Evolutionary conservation across 2,113 vertebrate genomes (phyloP).

Genomic region (Emberiza fucata): DNA sequence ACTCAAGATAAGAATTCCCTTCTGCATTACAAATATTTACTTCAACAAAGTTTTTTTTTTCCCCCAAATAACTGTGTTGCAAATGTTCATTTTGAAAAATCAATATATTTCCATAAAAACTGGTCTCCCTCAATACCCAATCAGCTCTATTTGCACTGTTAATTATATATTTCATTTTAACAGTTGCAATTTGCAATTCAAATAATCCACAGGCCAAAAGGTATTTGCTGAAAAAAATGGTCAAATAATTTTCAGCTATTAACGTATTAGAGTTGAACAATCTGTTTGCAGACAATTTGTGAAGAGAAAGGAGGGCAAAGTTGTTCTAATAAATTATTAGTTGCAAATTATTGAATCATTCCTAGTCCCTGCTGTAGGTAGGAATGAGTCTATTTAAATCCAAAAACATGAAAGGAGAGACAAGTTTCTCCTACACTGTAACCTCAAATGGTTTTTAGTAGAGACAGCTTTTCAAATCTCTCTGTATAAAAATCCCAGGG

Average conservation of each 20-base stretch:
- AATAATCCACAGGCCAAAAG: constrained; percentile 27
- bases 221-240: constrained; percentile 10
- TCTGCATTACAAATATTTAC: background rate
- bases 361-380: background rate
- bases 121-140: background rate
- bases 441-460: background rate
- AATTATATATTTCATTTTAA: constrained; percentile 35
- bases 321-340: constrained; percentile 42
- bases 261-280: background rate
- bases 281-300: constrained; percentile 45
- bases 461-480: background rate
- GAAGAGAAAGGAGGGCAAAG: constrained; percentile 28
- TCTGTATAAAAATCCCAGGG: background rate
- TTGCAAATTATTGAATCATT: background rate
- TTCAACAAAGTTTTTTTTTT: background rate
- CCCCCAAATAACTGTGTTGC: background rate
- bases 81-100: background rate
- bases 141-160: constrained; percentile 1
- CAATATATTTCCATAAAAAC: background rate
- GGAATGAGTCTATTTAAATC: background rate
- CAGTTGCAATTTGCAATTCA: constrained; percentile 15
- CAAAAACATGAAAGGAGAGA: background rate
- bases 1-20: background rate
- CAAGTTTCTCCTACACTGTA: background rate
- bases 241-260: constrained; percentile 39